A percentile compares a stretch with the other conserved stretches of the same genome.
Conservation (phyloP, 2,113 vertebrate genomes). For the Takifugu flavidus region DNA sequence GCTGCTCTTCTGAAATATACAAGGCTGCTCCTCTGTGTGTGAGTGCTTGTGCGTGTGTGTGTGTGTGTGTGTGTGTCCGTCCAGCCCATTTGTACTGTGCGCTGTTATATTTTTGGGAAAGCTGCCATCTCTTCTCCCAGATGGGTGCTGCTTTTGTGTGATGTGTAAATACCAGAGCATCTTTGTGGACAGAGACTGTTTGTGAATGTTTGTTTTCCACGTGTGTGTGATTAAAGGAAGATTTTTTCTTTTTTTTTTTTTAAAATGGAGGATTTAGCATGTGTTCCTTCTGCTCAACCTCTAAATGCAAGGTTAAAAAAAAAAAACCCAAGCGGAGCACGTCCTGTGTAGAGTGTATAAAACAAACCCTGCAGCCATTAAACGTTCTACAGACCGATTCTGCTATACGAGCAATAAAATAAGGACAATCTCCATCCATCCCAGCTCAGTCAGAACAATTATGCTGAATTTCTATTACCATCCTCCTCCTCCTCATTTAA, state of each 20-base stretch:
- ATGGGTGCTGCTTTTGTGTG: constrained; percentile 34
- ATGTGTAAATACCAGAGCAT: constrained; percentile 38
- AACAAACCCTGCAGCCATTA: constrained; percentile 33
- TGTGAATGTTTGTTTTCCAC: neutral
- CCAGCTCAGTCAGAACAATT: constrained; percentile 55
- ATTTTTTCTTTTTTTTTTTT: neutral
- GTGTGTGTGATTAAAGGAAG: neutral
- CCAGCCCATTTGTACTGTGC: constrained; percentile 51
- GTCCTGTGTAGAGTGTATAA: constrained; percentile 3
- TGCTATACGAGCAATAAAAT: constrained; percentile 46
- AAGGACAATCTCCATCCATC: constrained; percentile 61
- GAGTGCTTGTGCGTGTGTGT: constrained; percentile 8
- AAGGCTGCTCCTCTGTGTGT: too few relatives aligned
- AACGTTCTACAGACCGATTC: constrained; percentile 21
- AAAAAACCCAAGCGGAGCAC: neutral
- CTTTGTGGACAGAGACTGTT: constrained; percentile 19
- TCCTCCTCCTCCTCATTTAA: constrained; percentile 58
- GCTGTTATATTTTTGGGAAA: constrained; percentile 48
- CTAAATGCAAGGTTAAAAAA: neutral
- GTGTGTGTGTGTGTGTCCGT: constrained; percentile 11
- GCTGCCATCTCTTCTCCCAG: constrained; percentile 53
- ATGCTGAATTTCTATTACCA: constrained; percentile 63
- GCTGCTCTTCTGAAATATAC: too few relatives aligned
- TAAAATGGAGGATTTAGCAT: neutral
- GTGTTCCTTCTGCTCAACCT: neutral